These are phyloP conservation scores for Colletes latitarsis DNA, from an alignment of 1,140 invertebrate species.

Conservation along the genomic window DNA sequence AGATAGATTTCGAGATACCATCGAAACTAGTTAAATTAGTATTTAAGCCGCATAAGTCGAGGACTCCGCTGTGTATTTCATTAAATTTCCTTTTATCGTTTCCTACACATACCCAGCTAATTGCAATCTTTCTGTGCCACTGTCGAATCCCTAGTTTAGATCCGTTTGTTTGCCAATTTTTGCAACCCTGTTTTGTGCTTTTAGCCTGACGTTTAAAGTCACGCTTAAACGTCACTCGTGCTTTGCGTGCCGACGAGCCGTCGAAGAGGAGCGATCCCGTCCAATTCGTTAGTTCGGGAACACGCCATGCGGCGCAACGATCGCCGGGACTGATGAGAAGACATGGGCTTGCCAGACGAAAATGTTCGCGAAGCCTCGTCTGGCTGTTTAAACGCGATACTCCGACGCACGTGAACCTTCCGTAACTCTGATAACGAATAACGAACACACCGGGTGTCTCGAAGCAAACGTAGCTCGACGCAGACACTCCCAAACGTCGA, in stretches of 20 bases:
- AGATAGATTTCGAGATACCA: too few species aligned
- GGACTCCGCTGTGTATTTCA: too few species aligned
- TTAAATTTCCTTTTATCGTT: too few species aligned
- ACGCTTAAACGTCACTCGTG: conserved; percentile 20
- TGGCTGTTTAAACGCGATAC: background rate
- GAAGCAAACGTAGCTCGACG: background rate
- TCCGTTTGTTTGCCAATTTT: background rate
- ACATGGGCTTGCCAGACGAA: too few species aligned
- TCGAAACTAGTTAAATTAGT: too few species aligned
- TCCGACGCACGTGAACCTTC: background rate
- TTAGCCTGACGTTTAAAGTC: background rate
- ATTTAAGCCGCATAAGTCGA: too few species aligned
- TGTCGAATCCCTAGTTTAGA: background rate
- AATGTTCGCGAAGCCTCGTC: too few species aligned
- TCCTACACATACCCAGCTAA: too few species aligned
- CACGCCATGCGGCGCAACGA: background rate
- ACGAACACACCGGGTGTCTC: conserved; percentile 5
- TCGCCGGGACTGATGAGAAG: too few species aligned
- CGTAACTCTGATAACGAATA: background rate
- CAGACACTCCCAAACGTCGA: too few species aligned
- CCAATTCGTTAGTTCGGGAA: background rate
- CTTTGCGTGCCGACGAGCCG: conserved; percentile 26
- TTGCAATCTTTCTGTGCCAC: too few species aligned
- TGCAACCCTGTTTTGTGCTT: conserved; percentile 1
- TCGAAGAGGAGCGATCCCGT: conserved; percentile 47